Evolutionary conservation across 2,888 invertebrate genomes (phyloP).

Genomic region (Temnothorax ravouxi): DNA sequence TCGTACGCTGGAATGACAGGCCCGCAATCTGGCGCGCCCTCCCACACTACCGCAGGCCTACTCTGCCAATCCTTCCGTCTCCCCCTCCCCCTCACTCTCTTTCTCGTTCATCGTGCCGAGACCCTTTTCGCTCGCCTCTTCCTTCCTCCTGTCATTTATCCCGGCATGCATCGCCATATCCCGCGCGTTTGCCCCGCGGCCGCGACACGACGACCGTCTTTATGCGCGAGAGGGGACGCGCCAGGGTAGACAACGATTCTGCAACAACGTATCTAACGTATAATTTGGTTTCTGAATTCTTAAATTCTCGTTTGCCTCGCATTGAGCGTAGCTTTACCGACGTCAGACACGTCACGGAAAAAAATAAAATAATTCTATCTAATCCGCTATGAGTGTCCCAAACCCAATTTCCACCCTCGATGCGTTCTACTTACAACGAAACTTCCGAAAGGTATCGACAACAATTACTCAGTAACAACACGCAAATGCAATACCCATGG

Average conservation of each 20-base stretch:
- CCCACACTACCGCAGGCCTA: constrained; percentile 74
- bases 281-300: constrained; percentile 46
- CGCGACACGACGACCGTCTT: constrained; percentile 49
- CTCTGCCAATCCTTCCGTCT: constrained; percentile 24
- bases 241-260: constrained; percentile 30
- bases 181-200: constrained; percentile 66
- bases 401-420: background rate
- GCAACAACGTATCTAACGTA: constrained; percentile 49
- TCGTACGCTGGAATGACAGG: constrained; percentile 78
- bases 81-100: background rate
- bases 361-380: background rate
- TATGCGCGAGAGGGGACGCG: constrained; percentile 52
- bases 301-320: constrained; percentile 37
- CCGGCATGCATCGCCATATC: constrained; percentile 61
- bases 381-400: background rate
- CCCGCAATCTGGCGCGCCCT: constrained; percentile 81
- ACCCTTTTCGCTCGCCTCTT: constrained; percentile 52
- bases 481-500: background rate
- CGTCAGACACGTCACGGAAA: background rate
- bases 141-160: constrained; percentile 77
- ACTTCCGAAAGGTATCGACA: background rate
- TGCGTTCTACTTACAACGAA: background rate
- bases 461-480: background rate
- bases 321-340: background rate
- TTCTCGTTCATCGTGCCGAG: constrained; percentile 42